phyloP scores from a whole-genome alignment of 2,113 vertebrate genomes.

The Prunella fulvescens region DNA sequence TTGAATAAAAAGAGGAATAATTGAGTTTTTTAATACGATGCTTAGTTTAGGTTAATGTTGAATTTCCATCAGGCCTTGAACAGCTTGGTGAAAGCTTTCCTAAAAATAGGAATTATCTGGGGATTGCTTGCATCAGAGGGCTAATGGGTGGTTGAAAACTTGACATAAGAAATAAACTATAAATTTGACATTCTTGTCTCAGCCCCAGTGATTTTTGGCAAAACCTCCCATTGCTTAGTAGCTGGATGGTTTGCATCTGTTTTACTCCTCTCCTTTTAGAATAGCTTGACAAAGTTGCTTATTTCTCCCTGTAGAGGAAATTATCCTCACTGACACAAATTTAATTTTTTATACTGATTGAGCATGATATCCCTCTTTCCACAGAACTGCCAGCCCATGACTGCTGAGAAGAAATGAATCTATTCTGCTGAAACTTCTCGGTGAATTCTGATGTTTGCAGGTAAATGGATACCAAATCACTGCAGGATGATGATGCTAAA shows the following conservation, averaged over 20 bases:
- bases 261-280: background rate
- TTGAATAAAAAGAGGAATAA: background rate
- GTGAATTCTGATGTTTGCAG: background rate
- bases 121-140: background rate
- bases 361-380: background rate
- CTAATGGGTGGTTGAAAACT: background rate
- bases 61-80: background rate
- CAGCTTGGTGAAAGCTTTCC: background rate
- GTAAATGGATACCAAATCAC: background rate
- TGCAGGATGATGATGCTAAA: background rate
- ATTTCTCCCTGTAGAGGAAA: background rate
- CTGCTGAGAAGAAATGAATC: background rate
- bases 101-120: background rate
- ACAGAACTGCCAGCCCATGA: background rate
- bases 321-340: background rate
- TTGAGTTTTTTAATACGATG: background rate
- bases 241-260: background rate
- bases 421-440: background rate
- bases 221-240: slow-evolving; percentile 10
- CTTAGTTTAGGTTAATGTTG: background rate
- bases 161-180: background rate
- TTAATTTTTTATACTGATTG: background rate
- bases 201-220: background rate
- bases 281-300: background rate
- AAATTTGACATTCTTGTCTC: background rate